A percentile compares a stretch with the other conserved stretches of the same genome.
Conservation (phyloP, 2,113 vertebrate genomes). For the Apaloderma vittatum region DNA sequence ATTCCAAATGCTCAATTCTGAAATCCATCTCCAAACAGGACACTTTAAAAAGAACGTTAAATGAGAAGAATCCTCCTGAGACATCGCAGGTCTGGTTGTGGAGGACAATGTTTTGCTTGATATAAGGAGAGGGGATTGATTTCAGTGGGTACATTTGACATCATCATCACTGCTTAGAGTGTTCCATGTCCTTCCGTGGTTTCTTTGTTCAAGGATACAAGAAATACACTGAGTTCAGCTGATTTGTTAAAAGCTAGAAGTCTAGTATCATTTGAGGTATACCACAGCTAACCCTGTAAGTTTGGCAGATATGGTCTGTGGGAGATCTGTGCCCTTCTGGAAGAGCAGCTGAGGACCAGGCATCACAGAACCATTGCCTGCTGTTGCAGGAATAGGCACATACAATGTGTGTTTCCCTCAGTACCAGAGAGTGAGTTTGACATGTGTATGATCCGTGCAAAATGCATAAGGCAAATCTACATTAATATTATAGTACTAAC, state of each 20-base stretch:
- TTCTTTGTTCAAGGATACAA: not conserved
- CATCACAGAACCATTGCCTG: not conserved
- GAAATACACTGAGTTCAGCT: not conserved
- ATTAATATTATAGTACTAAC: not conserved
- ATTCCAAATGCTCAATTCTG: not conserved
- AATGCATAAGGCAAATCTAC: not conserved
- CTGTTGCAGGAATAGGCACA: not conserved
- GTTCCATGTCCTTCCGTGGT: not conserved
- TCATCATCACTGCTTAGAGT: not conserved
- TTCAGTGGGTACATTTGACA: not conserved
- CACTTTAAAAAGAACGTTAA: not conserved
- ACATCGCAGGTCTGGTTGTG: not conserved
- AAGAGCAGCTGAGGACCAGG: not conserved
- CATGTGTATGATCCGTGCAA: accelerated
- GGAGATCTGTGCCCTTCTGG: not conserved
- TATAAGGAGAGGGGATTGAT: not conserved
- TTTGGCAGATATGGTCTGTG: not conserved
- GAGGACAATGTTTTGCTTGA: conserved; percentile 30
- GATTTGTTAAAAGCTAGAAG: not conserved
- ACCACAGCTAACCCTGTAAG: not conserved
- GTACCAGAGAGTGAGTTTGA: not conserved
- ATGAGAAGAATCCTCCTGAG: not conserved
- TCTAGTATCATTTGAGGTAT: not conserved
- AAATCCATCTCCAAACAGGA: not conserved
- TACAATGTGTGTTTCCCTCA: not conserved